Conservation (phyloP, 2,113 vertebrate species). For the Euleptes europaea region DNA sequence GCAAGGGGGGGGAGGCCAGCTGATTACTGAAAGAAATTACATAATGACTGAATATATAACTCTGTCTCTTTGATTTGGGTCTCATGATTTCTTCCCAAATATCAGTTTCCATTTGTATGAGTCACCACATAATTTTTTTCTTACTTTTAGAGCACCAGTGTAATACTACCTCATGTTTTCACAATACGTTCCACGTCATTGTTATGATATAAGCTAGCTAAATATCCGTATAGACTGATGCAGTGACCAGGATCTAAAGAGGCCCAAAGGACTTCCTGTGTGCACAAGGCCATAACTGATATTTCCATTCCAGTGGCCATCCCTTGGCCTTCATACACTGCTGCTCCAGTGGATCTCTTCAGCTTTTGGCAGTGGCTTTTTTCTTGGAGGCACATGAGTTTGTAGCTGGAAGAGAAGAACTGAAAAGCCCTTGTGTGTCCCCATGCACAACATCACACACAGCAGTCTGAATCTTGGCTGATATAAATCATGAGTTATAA, state of each 20-base stretch:
- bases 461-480: not conserved
- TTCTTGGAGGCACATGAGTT: not conserved
- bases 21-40: not conserved
- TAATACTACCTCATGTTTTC: not conserved
- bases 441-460: not conserved
- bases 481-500: too few species aligned
- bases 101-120: not conserved
- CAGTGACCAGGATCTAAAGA: not conserved
- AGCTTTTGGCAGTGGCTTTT: not conserved
- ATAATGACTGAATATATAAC: not conserved
- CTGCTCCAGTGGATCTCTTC: too few species aligned
- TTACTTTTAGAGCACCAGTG: not conserved
- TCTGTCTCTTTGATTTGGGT: not conserved
- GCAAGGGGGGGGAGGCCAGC: too few species aligned
- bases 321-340: not conserved
- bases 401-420: not conserved
- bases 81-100: not conserved
- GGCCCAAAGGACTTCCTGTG: not conserved
- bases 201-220: not conserved
- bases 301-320: not conserved
- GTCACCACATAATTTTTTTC: not conserved
- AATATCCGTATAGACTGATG: not conserved
- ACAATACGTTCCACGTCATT: not conserved
- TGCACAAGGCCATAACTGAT: too few species aligned
- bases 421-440: not conserved